phyloP scores from a whole-genome alignment of 2,888 invertebrate genomes.

The Noctua janthe region DNA sequence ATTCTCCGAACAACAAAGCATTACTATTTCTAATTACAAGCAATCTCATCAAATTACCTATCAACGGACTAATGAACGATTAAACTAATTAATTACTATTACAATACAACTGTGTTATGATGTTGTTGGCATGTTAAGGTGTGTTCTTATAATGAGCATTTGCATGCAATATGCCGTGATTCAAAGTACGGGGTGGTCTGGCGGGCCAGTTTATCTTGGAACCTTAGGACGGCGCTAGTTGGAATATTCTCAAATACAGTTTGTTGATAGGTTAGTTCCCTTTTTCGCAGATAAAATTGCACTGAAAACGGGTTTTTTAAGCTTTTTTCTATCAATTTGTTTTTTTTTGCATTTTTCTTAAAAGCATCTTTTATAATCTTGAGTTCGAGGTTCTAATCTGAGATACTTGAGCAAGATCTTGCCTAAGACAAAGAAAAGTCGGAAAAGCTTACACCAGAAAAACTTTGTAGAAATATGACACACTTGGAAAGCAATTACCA shows the following conservation, averaged over 20 bases:
- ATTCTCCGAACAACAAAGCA: conserved; percentile 13
- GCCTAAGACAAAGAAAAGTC: background rate
- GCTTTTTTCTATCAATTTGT: background rate
- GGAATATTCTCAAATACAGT: background rate
- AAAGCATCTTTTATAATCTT: background rate
- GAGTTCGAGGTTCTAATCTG: background rate
- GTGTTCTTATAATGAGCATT: conserved; percentile 44
- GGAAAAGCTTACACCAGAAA: background rate
- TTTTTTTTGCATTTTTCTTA: background rate
- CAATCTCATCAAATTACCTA: conserved; percentile 37
- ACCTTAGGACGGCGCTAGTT: background rate
- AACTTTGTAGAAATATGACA: background rate
- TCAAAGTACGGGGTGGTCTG: background rate
- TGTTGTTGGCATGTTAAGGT: conserved; percentile 36
- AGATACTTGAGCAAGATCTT: background rate
- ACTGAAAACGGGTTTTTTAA: background rate
- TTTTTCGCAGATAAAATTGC: background rate
- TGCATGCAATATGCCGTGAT: conserved; percentile 61
- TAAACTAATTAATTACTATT: conserved; percentile 52
- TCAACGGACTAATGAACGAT: conserved; percentile 45
- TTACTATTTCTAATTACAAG: conserved; percentile 27
- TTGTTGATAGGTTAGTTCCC: background rate
- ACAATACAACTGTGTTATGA: conserved; percentile 37
- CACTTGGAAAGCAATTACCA: background rate
- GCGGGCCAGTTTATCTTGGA: background rate